Percentiles rank a stretch among this genome's conserved stretches.
phyloP scores from a whole-genome alignment of 1,140 invertebrate species.

The Rhopalosiphum maidis region DNA sequence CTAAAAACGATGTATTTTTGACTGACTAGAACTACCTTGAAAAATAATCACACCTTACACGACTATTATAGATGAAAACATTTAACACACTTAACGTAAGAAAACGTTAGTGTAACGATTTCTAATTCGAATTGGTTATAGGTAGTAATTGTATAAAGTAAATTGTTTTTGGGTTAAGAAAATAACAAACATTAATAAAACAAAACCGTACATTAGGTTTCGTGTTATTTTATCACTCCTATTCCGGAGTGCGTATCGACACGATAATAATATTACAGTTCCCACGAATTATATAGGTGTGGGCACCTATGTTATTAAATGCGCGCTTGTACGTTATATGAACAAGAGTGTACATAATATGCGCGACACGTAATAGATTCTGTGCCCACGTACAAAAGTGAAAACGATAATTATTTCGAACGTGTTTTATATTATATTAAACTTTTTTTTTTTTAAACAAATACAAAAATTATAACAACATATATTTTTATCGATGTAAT shows the following conservation, averaged over 20 bases:
- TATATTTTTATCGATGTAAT: neutral
- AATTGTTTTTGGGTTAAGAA: constrained; percentile 3
- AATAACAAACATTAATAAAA: neutral
- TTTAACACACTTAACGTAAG: neutral
- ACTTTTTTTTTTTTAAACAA: neutral
- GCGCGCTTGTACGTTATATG: neutral
- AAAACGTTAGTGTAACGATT: neutral
- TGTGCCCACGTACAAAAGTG: constrained; percentile 6
- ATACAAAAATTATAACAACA: neutral
- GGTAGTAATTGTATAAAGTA: neutral
- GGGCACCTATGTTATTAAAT: constrained; percentile 8
- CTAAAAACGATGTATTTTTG: neutral
- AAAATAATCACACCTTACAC: neutral
- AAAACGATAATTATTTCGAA: constrained; percentile 7
- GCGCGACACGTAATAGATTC: neutral
- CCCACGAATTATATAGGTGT: neutral
- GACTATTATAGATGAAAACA: neutral
- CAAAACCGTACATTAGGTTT: neutral
- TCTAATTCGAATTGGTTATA: neutral
- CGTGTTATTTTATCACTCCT: neutral
- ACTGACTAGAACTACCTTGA: neutral
- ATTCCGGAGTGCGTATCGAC: neutral
- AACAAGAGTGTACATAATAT: neutral
- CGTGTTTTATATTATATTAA: neutral
- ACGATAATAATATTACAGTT: neutral